phyloP scores from a whole-genome alignment of 2,113 vertebrate genomes.

The Microtus montanus region DNA sequence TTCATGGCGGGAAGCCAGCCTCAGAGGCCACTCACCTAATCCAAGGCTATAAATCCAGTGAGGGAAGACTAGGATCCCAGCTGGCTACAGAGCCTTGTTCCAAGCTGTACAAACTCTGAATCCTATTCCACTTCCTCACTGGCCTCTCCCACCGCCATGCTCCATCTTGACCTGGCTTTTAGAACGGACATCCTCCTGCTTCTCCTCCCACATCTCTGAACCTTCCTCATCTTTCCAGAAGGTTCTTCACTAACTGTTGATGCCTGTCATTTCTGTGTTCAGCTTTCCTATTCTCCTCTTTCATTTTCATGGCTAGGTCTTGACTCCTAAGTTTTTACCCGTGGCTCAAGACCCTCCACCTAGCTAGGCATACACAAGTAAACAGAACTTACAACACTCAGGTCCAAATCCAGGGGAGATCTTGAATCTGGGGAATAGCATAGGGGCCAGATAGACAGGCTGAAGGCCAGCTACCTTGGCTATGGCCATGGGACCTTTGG shows the following conservation, averaged over 20 bases:
- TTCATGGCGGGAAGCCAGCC: background rate
- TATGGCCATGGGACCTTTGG: background rate
- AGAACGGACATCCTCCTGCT: background rate
- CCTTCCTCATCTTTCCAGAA: background rate
- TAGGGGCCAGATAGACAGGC: too few relatives aligned
- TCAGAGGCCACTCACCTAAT: background rate
- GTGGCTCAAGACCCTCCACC: background rate
- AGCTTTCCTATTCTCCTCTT: background rate
- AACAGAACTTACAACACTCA: background rate
- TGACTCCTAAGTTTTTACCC: background rate
- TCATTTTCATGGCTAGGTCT: background rate
- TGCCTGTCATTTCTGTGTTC: background rate
- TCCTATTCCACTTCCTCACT: background rate
- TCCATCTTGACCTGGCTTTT: background rate
- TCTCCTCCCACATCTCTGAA: background rate
- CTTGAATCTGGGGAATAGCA: background rate
- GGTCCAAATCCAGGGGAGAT: background rate
- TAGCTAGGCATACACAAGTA: background rate
- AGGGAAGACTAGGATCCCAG: background rate
- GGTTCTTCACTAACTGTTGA: background rate
- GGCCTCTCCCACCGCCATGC: background rate
- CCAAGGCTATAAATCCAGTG: background rate
- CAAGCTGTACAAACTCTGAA: rapidly evolving
- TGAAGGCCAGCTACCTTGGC: background rate
- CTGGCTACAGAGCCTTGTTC: background rate